Base-by-base conservation (phyloP, 2,797 vertebrate species). In the Neosalanx taihuensis region DNA sequence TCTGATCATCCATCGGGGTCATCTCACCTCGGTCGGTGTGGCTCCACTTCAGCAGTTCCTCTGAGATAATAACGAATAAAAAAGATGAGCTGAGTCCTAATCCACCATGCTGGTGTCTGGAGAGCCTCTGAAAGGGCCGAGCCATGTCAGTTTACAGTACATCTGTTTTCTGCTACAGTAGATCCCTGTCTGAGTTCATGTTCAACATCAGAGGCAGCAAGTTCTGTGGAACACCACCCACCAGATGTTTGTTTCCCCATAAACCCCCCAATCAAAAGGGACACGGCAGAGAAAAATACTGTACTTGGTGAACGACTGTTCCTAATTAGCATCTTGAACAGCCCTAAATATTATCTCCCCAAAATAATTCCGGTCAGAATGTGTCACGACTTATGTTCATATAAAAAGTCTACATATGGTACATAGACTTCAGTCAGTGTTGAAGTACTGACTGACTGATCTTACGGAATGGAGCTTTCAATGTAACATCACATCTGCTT, bases 401-500 rank as follows among this genome's bases (percentile, higher is more conserved):
- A 41, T 41, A 41, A 13, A 41, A 6, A 37, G 35, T 35, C 6
- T 5, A 35, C 7, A 10, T 7, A 41, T 1, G 10, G 9, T 41
- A 41, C 10, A 41, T 12, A 41, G 37, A 41, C 12, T 41, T 56
- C 51, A 56, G 17, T 15, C 3, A 13, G 51, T 56, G 1, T 56
- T 41, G 37, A 41, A 41, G 37, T 12, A 41, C 37, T 12, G 10
- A 41, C 17, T 3, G 18, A n/a, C 17, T 18, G 15, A 56, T 56
- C 51, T 56, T n/a, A 56, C 15, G 51, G 17, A 56, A n/a, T 56
- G 51, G 13, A 15, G 51, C 51, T 53, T 5, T n/a, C 17, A 53
- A 15, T 53, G 51, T 3, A 67, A 67, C 12, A 51, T n/a, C 35
- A 23, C 20, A 15, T 72, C 71, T 78, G 76, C 76, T 72, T 75